Conservation (phyloP, 2,113 vertebrate genomes). For the Pelecanus crispus region DNA sequence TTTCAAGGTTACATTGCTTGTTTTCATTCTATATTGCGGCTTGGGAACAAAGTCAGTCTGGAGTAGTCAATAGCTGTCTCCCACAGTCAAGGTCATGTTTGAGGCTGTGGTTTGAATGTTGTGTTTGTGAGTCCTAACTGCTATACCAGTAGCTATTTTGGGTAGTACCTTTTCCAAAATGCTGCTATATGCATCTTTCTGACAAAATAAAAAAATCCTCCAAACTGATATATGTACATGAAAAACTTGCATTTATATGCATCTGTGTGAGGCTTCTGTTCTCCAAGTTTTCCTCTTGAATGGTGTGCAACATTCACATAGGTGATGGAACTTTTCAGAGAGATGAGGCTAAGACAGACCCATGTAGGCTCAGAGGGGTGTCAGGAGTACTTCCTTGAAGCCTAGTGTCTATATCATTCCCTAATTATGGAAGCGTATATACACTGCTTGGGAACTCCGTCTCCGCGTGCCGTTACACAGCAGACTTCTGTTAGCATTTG, state of each 20-base stretch:
- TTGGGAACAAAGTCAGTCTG: conserved; percentile 21
- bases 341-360: neutral
- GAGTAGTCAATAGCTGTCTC: neutral
- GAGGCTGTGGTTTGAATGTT: neutral
- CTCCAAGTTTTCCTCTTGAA: neutral
- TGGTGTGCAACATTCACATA: neutral
- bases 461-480: neutral
- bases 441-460: neutral
- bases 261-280: neutral
- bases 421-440: neutral
- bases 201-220: neutral
- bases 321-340: neutral
- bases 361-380: neutral
- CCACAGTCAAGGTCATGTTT: conserved; percentile 18
- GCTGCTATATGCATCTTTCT: neutral
- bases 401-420: neutral
- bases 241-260: neutral
- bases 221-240: neutral
- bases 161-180: neutral
- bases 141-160: neutral
- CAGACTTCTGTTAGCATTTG: neutral
- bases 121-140: neutral
- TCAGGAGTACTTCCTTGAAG: neutral
- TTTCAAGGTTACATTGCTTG: conserved; percentile 51
- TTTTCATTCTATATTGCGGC: conserved; percentile 14